Conservation (phyloP, 2,113 vertebrate species). For the Rhodinocichla rosea region DNA sequence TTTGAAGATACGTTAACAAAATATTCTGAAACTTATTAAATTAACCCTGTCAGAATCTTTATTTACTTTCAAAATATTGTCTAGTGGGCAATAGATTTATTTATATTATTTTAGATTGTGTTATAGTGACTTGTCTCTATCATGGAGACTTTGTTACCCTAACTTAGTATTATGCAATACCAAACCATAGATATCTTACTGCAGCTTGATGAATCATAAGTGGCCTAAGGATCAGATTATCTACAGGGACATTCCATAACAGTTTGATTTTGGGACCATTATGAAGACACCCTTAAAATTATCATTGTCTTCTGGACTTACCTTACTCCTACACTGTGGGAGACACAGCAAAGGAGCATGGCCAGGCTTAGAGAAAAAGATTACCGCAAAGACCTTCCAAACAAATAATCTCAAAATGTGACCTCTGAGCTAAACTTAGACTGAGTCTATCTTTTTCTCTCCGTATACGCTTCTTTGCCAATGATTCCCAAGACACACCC, state of each 20-base stretch:
- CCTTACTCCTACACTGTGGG: not conserved
- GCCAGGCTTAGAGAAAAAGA: not conserved
- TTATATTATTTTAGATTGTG: not conserved
- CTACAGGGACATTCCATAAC: fast-evolving
- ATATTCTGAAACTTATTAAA: not conserved
- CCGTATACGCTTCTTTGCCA: not conserved
- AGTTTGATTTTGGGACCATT: not conserved
- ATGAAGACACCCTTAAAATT: not conserved
- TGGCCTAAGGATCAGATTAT: not conserved
- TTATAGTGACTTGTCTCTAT: not conserved
- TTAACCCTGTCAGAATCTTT: not conserved
- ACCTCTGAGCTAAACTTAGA: not conserved
- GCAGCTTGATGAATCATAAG: not conserved
- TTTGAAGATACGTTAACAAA: not conserved
- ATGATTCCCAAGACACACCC: not conserved
- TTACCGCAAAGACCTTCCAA: not conserved
- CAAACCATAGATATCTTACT: not conserved
- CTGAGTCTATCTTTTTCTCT: not conserved
- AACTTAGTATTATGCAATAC: not conserved
- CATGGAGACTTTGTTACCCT: not conserved
- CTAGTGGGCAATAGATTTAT: not conserved
- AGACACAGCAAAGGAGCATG: not conserved
- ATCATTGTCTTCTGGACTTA: not conserved
- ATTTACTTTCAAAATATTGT: not conserved
- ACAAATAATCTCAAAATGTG: not conserved